phyloP scores from a whole-genome alignment of 2,113 vertebrate genomes.

The Campylomormyrus tamandua region DNA sequence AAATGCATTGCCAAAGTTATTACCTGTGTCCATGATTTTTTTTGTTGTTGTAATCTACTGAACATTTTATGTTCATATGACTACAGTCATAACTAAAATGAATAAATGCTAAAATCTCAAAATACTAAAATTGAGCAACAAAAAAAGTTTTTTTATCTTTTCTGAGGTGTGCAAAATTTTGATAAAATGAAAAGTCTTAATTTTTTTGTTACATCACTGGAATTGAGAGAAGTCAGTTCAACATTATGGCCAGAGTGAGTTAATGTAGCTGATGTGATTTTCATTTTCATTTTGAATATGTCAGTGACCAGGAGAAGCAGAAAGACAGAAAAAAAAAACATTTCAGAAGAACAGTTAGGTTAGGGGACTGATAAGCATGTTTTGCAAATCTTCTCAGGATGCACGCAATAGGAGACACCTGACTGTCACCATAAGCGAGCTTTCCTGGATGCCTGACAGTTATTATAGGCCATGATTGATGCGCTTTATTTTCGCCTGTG shows the following conservation, averaged over 20 bases:
- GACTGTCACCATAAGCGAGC: background rate
- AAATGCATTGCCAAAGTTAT: background rate
- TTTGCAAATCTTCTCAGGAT: conserved; percentile 3
- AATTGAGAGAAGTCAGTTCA: background rate
- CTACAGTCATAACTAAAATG: background rate
- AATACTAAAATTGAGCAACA: background rate
- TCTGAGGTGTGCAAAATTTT: background rate
- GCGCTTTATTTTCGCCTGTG: background rate
- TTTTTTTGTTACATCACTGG: background rate
- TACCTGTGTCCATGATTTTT: background rate
- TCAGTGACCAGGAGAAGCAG: conserved; percentile 8
- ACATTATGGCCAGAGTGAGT: background rate
- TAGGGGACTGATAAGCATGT: conserved; percentile 23
- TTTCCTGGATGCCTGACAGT: conserved; percentile 5
- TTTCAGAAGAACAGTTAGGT: conserved; percentile 24
- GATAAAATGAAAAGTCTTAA: background rate
- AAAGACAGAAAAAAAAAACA: conserved; percentile 8
- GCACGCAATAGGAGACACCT: background rate
- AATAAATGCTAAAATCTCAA: background rate
- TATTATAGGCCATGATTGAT: background rate
- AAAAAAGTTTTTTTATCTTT: background rate
- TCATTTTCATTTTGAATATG: background rate
- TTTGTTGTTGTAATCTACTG: background rate
- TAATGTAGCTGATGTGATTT: background rate
- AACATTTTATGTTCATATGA: background rate